Evolutionary conservation across 2,888 invertebrate species (phyloP), one percentile per base, ranked within the genome.

Genomic region (Apotomis turbidana): DNA sequence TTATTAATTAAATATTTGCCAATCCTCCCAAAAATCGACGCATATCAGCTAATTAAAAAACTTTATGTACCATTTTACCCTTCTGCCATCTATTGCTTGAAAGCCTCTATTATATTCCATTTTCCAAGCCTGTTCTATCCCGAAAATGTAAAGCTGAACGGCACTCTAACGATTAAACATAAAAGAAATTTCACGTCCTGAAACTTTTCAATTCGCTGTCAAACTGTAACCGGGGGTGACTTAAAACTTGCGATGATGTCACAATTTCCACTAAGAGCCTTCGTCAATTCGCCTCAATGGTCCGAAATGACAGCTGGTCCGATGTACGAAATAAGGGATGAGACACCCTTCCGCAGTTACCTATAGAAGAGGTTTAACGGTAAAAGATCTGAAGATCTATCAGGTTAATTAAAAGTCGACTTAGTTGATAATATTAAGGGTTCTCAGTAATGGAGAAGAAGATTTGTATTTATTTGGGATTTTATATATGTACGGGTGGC

Each of bases 251-350:
- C 74, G 81, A 75, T 73, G 81, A 80, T 81, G 76, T 87, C 88
- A 88, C 85, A 88, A 87, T 87, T 86, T 86, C 75, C 80, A 81
- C 85, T 88, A 87, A 88, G 84, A 87, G 87, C 88, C 85, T 84
- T 73, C 83, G 83, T 85, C 85, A 83, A 79, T 82, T 78, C 80
- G 79, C 83, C 79, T 76, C 84, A 83, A 83, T 84, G 83, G 85
- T 84, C 82, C 79, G 78, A 77, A 78, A 76, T 86, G 89, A 87
- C 87, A 84, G 80, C 70, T 66, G 70, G 66, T 41, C 68, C 41
- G 80, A 78, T 74, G 73, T 74, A 71, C 10, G 79, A 82, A 79
- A 27, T 36, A 6, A n/a, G 55, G 71, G 71, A 51, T 10, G 58
- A 61, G 59, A 49, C 10, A 57, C n/a, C 52, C 38, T 36, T 61